Evolutionary conservation across 2,888 invertebrate genomes (phyloP).

Genomic region (Eupithecia pulchellata): DNA sequence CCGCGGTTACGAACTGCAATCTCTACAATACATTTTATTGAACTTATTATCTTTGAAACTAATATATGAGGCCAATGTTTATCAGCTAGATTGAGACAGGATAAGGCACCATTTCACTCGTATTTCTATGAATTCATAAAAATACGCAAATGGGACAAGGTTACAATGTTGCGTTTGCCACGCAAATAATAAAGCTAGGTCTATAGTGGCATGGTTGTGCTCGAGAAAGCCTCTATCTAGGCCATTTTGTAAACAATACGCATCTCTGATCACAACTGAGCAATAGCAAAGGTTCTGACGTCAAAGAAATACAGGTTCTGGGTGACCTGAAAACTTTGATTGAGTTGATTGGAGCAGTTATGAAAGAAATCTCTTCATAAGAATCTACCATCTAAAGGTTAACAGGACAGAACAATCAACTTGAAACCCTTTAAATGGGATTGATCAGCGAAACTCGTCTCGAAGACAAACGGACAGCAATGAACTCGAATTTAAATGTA

Average conservation of each 20-base stretch:
- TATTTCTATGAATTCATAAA: slow-evolving; percentile 47
- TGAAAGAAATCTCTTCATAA: neutral
- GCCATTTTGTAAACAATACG: slow-evolving; percentile 17
- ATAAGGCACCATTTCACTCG: slow-evolving; percentile 33
- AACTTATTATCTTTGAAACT: neutral
- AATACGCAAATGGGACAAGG: slow-evolving; percentile 56
- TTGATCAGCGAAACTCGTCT: neutral
- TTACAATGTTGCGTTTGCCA: slow-evolving; percentile 45
- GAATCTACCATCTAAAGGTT: neutral
- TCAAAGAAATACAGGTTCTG: neutral
- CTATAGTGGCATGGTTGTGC: slow-evolving; percentile 24
- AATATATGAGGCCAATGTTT: neutral
- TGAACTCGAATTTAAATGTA: slow-evolving; percentile 23
- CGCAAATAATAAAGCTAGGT: slow-evolving; percentile 49
- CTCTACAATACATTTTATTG: no score
- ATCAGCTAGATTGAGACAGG: slow-evolving; percentile 17
- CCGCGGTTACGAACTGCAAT: no score
- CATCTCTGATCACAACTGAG: slow-evolving; percentile 6
- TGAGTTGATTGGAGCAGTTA: neutral
- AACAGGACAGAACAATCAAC: slow-evolving; percentile 5
- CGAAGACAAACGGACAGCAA: slow-evolving; percentile 11
- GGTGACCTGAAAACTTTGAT: slow-evolving; percentile 2
- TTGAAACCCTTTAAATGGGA: slow-evolving; percentile 3
- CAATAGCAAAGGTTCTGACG: neutral
- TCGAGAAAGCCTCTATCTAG: neutral